Conservation (phyloP, 2,888 invertebrate species). For the Agonopterix alstromeriana region DNA sequence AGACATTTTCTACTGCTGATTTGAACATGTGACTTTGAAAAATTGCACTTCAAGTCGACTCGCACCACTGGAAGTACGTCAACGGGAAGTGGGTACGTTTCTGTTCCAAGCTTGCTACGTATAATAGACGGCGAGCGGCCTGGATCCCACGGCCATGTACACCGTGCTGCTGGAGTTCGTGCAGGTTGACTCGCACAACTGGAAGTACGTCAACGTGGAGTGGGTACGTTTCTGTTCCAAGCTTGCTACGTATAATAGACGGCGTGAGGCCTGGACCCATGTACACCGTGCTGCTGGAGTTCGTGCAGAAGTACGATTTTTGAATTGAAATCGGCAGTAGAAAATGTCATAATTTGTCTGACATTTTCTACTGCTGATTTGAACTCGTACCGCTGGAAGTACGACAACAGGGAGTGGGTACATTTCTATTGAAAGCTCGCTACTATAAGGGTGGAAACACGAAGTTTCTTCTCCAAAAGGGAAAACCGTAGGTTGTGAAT, state of each 20-base stretch:
- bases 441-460: too few species aligned
- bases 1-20: too few species aligned
- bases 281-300: conserved; percentile 95
- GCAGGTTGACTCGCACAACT: conserved; percentile 93
- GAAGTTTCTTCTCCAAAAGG: too few species aligned
- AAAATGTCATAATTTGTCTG: too few species aligned
- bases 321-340: too few species aligned
- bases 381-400: conserved; percentile 96
- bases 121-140: conserved; percentile 82
- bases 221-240: conserved; percentile 61
- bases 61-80: conserved; percentile 97
- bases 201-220: conserved; percentile 99
- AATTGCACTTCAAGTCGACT: conserved; percentile 95
- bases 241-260: not conserved
- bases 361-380: too few species aligned
- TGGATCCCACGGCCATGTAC: conserved; percentile 97
- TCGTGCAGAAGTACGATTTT: too few species aligned
- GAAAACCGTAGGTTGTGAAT: too few species aligned
- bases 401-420: conserved; percentile 95
- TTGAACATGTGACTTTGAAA: too few species aligned
- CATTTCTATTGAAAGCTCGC: conserved; percentile 12
- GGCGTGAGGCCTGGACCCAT: conserved; percentile 85
- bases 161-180: conserved; percentile 94
- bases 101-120: not conserved
- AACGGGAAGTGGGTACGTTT: conserved; percentile 89